Percentiles rank a stretch among this genome's conserved stretches.
Conservation (phyloP, 2,113 vertebrate genomes). For the Pituophis catenifer region DNA sequence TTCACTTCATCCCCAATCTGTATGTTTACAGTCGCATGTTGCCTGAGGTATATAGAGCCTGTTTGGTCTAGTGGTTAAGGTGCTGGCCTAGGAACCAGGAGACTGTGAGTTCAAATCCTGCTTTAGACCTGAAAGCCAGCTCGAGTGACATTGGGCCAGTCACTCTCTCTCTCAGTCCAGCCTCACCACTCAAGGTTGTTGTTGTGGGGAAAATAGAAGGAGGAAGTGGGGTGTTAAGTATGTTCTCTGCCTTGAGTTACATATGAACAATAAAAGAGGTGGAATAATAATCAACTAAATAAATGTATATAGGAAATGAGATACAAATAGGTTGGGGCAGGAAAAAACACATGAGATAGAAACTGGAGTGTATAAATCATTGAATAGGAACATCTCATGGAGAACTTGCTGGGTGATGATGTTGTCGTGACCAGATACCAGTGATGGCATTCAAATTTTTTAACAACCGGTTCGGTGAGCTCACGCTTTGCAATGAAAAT, state of each 20-base stretch:
- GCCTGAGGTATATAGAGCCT: neutral
- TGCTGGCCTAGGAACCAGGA: neutral
- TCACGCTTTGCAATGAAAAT: no score
- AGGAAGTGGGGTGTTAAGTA: neutral
- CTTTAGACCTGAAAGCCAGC: neutral
- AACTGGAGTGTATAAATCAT: neutral
- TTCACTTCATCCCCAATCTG: neutral
- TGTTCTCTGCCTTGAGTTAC: neutral
- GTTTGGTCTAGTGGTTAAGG: neutral
- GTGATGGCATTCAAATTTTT: no score
- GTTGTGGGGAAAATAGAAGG: neutral
- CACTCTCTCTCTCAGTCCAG: neutral
- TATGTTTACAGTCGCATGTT: neutral
- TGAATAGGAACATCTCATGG: neutral
- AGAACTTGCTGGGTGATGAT: neutral
- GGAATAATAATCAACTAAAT: neutral
- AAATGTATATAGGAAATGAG: neutral
- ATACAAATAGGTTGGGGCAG: neutral
- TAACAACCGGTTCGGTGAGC: no score
- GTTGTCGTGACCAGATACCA: neutral
- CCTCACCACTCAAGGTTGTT: no score
- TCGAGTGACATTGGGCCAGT: neutral
- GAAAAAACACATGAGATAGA: neutral
- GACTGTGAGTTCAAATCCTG: neutral
- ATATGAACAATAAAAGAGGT: neutral